These are phyloP conservation scores for Iphiclides podalirius DNA, from an alignment of 2,888 invertebrate genomes.

Conservation along the genomic window DNA sequence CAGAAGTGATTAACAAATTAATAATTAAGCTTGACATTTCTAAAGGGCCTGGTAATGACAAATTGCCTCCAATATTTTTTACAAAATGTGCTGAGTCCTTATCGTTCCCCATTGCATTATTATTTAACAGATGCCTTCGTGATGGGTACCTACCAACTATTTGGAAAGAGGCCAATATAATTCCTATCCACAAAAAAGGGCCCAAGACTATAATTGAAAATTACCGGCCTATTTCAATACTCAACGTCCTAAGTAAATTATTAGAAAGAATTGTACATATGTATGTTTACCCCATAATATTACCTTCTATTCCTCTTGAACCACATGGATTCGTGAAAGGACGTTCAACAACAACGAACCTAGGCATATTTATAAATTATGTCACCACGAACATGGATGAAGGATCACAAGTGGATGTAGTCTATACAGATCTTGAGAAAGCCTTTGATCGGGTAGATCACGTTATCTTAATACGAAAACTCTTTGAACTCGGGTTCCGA, in stretches of 20 bases:
- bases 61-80: not conserved
- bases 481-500: not conserved
- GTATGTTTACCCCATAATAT: not conserved
- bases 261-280: not conserved
- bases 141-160: not conserved
- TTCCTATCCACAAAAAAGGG: not conserved
- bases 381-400: not conserved
- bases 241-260: not conserved
- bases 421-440: too few species aligned
- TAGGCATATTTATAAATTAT: not conserved
- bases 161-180: not conserved
- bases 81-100: not conserved
- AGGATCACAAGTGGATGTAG: too few species aligned
- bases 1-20: not conserved
- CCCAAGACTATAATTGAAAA: too few species aligned
- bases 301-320: too few species aligned
- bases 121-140: not conserved
- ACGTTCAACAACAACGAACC: not conserved
- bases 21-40: not conserved
- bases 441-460: too few species aligned
- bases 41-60: not conserved
- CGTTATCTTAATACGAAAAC: not conserved
- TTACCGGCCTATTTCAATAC: too few species aligned
- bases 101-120: not conserved
- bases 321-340: not conserved